These are phyloP conservation scores for Drosophila santomea DNA, from an alignment of 1,140 invertebrate species.

Conservation along the genomic window DNA sequence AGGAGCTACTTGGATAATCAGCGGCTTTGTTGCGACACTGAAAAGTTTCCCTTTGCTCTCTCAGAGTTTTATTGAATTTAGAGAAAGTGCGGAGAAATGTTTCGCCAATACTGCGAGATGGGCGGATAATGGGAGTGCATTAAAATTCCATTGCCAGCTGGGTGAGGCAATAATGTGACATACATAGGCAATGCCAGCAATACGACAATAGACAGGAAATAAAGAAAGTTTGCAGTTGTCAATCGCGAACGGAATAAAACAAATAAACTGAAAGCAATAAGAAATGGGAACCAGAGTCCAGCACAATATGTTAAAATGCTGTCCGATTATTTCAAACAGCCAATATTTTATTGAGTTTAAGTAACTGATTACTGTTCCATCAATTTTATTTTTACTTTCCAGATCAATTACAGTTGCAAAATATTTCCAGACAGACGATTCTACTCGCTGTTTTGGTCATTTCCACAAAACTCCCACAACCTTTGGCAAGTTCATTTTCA, in stretches of 20 bases:
- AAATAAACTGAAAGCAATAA: slow-evolving; percentile 13
- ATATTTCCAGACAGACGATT: slow-evolving; percentile 3
- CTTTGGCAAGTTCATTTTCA: slow-evolving; percentile 57
- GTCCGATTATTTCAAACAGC: not conserved
- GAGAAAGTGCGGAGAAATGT: slow-evolving; percentile 33
- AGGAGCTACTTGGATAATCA: slow-evolving; percentile 54
- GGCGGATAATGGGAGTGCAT: slow-evolving; percentile 20
- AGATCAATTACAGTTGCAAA: slow-evolving; percentile 36
- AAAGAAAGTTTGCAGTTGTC: slow-evolving; percentile 43
- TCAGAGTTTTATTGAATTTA: slow-evolving; percentile 53
- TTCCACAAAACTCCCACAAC: slow-evolving; percentile 7
- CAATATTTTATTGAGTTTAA: not conserved
- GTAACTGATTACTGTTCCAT: not conserved
- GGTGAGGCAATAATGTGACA: slow-evolving; percentile 48
- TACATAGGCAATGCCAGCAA: slow-evolving; percentile 40
- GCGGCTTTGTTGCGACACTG: slow-evolving; percentile 50
- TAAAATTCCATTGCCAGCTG: slow-evolving; percentile 39
- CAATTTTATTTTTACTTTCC: slow-evolving; percentile 18
- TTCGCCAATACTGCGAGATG: slow-evolving; percentile 23
- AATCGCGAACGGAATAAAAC: slow-evolving; percentile 40
- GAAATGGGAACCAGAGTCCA: not conserved
- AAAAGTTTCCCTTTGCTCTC: slow-evolving; percentile 48
- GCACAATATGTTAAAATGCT: too few species aligned
- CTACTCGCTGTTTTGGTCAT: slow-evolving; percentile 13
- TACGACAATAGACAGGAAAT: slow-evolving; percentile 34